Evolutionary conservation across 2,797 vertebrate species (phyloP).

Genomic region (Triplophysa yarkandensis): DNA sequence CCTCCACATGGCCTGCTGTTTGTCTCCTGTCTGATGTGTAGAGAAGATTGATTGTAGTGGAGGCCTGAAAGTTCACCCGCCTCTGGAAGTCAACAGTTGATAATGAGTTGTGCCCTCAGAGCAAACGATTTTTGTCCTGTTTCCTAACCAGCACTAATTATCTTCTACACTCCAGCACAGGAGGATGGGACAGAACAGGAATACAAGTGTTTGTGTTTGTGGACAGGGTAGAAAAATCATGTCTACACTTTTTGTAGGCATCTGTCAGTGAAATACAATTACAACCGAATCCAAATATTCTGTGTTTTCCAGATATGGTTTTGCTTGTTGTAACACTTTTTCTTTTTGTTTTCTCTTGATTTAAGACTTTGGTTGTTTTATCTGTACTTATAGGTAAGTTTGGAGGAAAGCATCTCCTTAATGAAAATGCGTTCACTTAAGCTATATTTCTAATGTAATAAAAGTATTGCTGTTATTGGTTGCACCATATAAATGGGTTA

Average conservation of each 20-base stretch:
- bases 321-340: too few species aligned
- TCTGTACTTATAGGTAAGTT: too few species aligned
- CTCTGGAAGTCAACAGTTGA: slow-evolving; percentile 43
- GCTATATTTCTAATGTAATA: too few species aligned
- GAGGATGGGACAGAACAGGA: slow-evolving; percentile 1
- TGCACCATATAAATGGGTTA: too few species aligned
- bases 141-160: slow-evolving; percentile 50
- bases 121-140: slow-evolving; percentile 33
- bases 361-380: too few species aligned
- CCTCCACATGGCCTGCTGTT: slow-evolving; percentile 4
- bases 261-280: neutral
- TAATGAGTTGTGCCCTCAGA: slow-evolving; percentile 43
- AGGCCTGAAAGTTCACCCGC: slow-evolving; percentile 20
- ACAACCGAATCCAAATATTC: neutral
- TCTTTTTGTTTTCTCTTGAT: too few species aligned
- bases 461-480: too few species aligned
- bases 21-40: neutral
- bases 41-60: slow-evolving; percentile 29
- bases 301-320: too few species aligned
- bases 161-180: slow-evolving; percentile 14
- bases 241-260: slow-evolving; percentile 9
- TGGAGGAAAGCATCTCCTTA: too few species aligned
- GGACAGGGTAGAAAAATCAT: neutral
- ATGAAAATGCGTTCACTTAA: too few species aligned
- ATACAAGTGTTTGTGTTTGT: neutral